Evolutionary conservation across 2,888 invertebrate species (phyloP), one percentile per base, ranked within the genome.

Genomic region (Apamea sordens): DNA sequence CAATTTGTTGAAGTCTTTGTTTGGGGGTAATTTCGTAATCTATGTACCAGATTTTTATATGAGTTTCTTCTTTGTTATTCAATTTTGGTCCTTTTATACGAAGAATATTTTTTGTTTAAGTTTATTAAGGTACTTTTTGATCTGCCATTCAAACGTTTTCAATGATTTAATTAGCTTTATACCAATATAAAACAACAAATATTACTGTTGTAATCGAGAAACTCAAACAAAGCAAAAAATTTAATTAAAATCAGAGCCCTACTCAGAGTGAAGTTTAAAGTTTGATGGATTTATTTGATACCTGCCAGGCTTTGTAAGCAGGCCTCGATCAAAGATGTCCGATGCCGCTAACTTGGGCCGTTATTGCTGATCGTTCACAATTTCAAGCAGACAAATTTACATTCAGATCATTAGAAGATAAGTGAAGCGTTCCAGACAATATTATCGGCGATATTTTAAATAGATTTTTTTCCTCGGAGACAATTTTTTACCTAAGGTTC

Each of bases 341-440:
- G 86, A 89, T 83, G 87, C 83, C 88, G 86, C 77, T 65, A 83
- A 88, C 82, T 86, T 82, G 61, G 68, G 63, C 80, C 76, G 85
- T 86, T 90, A 87, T 86, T 88, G 77, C 84, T 85, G 86, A 90
- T 88, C 86, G 86, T 82, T 89, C 81, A 79, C 80, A 88, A 91
- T 92, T 91, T 92, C 78, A 87, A 89, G 89, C 89, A 84, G 89
- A 90, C 89, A 88, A 91, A 91, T 91, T 91, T 92, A 90, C 90
- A 90, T 91, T 92, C 82, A 91, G 92, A 92, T 93, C 85, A 73
- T 56, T 80, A 83, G 88, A 88, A 88, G 90, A 86, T 83, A 87
- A 83, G 82, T 76, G 67, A 79, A 86, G 87, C 79, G 80, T 80
- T 69, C 64, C 69, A 73, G 59, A 79, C 44, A 86, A 86, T 82